A percentile compares a stretch with the other conserved stretches of the same genome.
Conservation (phyloP, 2,797 vertebrate species). For the Hyperoplus immaculatus region DNA sequence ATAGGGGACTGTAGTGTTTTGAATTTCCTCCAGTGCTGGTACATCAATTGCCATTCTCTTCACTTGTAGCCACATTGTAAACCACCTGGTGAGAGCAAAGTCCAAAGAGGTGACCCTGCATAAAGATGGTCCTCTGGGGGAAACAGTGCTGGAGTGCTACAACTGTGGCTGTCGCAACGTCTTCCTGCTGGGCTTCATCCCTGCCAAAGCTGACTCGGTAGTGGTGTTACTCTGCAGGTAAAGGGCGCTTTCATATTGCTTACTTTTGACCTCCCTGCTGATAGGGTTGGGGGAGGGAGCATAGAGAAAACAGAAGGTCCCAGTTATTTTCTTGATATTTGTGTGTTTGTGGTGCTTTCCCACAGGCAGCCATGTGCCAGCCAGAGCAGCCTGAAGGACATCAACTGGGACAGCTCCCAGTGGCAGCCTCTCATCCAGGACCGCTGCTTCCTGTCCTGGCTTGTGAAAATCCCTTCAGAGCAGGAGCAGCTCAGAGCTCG, state of each 20-base stretch:
- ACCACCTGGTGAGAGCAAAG: conserved; percentile 96
- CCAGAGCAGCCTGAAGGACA: conserved; percentile 99
- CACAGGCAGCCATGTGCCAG: conserved; percentile 96
- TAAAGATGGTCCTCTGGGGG: conserved; percentile 96
- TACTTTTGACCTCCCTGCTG: background rate
- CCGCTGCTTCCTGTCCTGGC: conserved; percentile 98
- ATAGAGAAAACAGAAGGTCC: background rate
- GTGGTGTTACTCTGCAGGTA: conserved; percentile 97
- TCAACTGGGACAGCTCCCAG: conserved; percentile 99
- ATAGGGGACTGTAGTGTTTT: background rate
- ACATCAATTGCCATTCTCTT: conserved; percentile 28
- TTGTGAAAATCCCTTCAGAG: conserved; percentile 98
- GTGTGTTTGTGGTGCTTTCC: conserved; percentile 45
- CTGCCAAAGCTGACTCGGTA: conserved; percentile 96
- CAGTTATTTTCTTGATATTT: background rate
- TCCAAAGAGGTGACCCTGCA: conserved; percentile 98
- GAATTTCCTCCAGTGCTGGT: background rate
- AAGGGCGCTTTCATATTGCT: background rate
- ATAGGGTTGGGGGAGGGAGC: background rate
- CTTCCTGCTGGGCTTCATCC: conserved; percentile 98
- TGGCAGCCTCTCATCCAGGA: conserved; percentile 99
- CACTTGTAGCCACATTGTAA: conserved; percentile 94
- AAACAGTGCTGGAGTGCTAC: conserved; percentile 97
- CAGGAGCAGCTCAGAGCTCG: conserved; percentile 97
- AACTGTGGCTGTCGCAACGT: conserved; percentile 98